These are phyloP conservation scores for Machaerirhynchus nigripectus DNA, from an alignment of 2,113 vertebrate genomes.

Conservation along the genomic window DNA sequence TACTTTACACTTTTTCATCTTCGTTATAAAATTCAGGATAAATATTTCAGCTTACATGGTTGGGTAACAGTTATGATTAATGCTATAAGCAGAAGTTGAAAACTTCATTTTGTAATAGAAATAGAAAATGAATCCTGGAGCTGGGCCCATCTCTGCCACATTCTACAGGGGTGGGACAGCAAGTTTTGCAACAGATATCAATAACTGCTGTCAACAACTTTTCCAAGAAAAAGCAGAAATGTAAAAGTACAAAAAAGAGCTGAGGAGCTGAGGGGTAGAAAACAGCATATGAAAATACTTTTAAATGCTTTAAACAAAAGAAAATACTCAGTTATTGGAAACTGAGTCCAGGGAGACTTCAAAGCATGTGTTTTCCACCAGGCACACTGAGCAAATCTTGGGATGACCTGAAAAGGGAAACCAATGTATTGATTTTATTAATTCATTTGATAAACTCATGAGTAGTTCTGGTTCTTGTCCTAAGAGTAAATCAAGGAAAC, in stretches of 20 bases:
- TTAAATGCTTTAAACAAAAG: not conserved
- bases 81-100: not conserved
- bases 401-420: not conserved
- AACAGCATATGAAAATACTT: not conserved
- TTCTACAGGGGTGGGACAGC: not conserved
- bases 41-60: not conserved
- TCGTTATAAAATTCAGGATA: not conserved
- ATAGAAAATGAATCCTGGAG: not conserved
- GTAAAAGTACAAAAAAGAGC: fast-evolving
- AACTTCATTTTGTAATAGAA: not conserved
- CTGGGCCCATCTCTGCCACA: not conserved
- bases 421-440: not conserved
- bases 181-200: not conserved
- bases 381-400: not conserved
- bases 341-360: not conserved
- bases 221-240: not conserved
- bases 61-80: not conserved
- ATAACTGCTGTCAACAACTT: not conserved
- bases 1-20: not conserved
- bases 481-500: not conserved
- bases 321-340: not conserved
- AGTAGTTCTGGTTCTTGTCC: not conserved
- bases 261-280: not conserved
- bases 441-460: not conserved
- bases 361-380: not conserved